A percentile compares a stretch with the other conserved stretches of the same genome.
Conservation (phyloP, 2,888 invertebrate genomes). For the Limnephilus rhombicus region DNA sequence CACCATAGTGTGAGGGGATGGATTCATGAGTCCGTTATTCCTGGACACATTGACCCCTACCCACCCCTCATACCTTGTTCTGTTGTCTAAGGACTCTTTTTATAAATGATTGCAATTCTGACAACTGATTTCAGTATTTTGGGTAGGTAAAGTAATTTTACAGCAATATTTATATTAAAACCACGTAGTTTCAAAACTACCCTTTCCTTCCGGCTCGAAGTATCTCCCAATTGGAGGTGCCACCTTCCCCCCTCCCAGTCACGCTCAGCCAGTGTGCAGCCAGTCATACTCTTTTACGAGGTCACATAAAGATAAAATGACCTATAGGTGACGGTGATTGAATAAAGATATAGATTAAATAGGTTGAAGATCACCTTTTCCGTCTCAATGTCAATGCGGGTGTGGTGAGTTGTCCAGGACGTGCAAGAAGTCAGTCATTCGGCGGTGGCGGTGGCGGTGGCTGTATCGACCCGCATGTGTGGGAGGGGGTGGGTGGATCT, state of each 20-base stretch:
- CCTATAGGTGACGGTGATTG: constrained; percentile 16
- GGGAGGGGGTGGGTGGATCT: constrained; percentile 39
- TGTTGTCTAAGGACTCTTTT: too few species aligned
- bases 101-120: too few species aligned
- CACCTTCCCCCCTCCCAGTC: background rate
- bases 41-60: too few species aligned
- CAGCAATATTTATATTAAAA: background rate
- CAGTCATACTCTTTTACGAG: background rate
- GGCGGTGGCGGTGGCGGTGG: constrained; percentile 18
- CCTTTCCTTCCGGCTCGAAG: background rate
- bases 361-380: constrained; percentile 16
- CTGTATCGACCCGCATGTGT: constrained; percentile 51
- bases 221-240: background rate
- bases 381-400: constrained; percentile 43
- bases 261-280: background rate
- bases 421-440: constrained; percentile 47
- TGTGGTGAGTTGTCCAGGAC: constrained; percentile 7
- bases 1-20: too few species aligned
- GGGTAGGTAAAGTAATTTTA: background rate
- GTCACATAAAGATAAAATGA: background rate
- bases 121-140: too few species aligned
- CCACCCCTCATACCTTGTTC: too few species aligned
- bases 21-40: too few species aligned
- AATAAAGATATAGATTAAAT: background rate
- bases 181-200: background rate